Evolutionary conservation across 2,888 invertebrate genomes (phyloP), one percentile per base, ranked within the genome.

Genomic region (Lithophane ornitopus): DNA sequence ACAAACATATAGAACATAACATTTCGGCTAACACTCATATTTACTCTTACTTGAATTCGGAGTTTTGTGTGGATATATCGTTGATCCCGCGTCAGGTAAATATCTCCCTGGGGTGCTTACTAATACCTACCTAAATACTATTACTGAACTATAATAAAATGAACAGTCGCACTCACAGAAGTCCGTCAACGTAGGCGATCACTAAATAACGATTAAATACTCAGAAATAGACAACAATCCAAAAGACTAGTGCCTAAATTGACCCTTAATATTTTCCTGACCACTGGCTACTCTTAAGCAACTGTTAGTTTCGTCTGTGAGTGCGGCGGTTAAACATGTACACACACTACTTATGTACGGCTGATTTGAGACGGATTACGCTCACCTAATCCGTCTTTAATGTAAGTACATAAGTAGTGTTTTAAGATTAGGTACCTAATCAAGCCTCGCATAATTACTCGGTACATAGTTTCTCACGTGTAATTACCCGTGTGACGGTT

Each of bases 341-440:
- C 49, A 68, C 56, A 44, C 26, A 26, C 67, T 74, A 69, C 59
- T 63, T 71, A 69, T 58, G 68, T 76, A 76, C 49, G 62, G 19
- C n/a, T 34, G 8, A 34, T 74, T 78, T 82, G 79, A 84, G 68
- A 68, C 67, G 69, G 79, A 88, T 87, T 80, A 81, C 65, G 66
- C 61, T 74, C 78, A 72, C 76, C 63, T 59, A 65, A 80, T 75
- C 69, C 54, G 46, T 81, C 76, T 75, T 81, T 49, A 74, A 62
- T 74, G 62, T 73, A 22, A 19, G 22, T 74, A 67, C 49, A 62
- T 62, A 49, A 74, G 52, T 74, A 68, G 59, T 76, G 65, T 75
- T 79, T 81, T 69, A 46, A 78, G 80, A 88, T 87, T 84, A 85
- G 70, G 52, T 79, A 78, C 68, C 78, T 85, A 86, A 87, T 86